Base-by-base conservation (phyloP, 2,797 vertebrate species). In the Tokudaia tokunoshimensis region DNA sequence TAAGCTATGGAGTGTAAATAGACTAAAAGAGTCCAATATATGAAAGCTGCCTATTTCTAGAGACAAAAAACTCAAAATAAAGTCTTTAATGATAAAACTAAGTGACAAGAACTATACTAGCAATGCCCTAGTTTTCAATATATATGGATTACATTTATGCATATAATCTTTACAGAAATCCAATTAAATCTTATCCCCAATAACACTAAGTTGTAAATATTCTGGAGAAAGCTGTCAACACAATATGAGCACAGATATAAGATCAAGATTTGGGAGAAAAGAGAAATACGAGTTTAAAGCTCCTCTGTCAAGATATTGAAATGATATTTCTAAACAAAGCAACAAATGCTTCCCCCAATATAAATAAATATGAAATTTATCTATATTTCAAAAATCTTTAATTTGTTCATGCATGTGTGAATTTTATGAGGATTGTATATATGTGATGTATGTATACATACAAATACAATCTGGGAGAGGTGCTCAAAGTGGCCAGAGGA, bases 51-150 rank as follows among this genome's bases (percentile, higher is more conserved):
- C 13, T 3, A 93, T 31, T 57, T 92, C 79, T 97, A 3, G 22
- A 95, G 92, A 96, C 26, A 55, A 93, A 96, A 89, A 34, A 20
- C 96, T 96, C 70, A 95, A 97, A 94, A 97, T 97, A 95, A 95
- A 98, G 97, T 97, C 97, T 92, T 97, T 81, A 95, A 1, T 17
- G 29, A 74, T 4, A 19, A 92, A 97, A 61, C 79, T 15, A 89
- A 93, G 97, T 6, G 4, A 37, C 74, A 74, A 84, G 59, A 19
- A 93, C 8, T 15, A 50, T 67, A 95, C 89, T 95, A 86, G 83
- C 37, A 98, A 37, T 95, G 13, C 24, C 94, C n/a, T 67, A 96
- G 14, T 76, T 89, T 70, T 92, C 63, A 29, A 82, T 94, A 37
- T 78, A 63, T 31, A 95, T 92, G 95, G 83, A n/a, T 72, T 89